Evolutionary conservation across 2,888 invertebrate genomes (phyloP).

Genomic region (Drosophila aldrichi): DNA sequence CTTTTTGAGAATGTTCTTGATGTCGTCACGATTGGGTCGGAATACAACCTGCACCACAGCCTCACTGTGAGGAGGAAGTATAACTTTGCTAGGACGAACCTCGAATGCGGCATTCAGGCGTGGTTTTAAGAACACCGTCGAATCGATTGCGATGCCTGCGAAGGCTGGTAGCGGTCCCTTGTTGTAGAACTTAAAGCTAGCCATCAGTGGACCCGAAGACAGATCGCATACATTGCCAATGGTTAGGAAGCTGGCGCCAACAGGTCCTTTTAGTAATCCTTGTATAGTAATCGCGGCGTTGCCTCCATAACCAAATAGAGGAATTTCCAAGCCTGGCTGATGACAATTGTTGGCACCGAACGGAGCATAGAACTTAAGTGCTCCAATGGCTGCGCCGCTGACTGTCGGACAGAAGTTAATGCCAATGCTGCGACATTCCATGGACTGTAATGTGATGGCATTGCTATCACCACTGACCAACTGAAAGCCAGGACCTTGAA

Average conservation of each 20-base stretch:
- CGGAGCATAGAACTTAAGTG: conserved; percentile 86
- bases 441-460: conserved; percentile 86
- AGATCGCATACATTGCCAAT: conserved; percentile 87
- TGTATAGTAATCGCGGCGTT: conserved; percentile 86
- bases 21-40: conserved; percentile 86
- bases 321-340: conserved; percentile 74
- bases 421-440: conserved; percentile 87
- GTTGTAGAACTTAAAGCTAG: conserved; percentile 86
- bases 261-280: conserved; percentile 86
- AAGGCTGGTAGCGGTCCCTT: conserved; percentile 87
- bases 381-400: conserved; percentile 86
- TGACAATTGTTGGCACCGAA: conserved; percentile 71
- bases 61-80: conserved; percentile 85
- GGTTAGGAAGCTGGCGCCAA: conserved; percentile 87
- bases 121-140: conserved; percentile 79
- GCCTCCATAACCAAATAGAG: conserved; percentile 88
- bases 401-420: conserved; percentile 87
- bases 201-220: conserved; percentile 83
- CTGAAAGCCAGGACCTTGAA: conserved; percentile 86
- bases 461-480: conserved; percentile 82
- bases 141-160: conserved; percentile 82
- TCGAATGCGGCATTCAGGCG: conserved; percentile 80
- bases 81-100: conserved; percentile 85
- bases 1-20: conserved; percentile 83
- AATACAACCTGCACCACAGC: conserved; percentile 85